Evolutionary conservation across 2,113 vertebrate species (phyloP), one percentile per base, ranked within the genome.

Genomic region (Gambusia affinis): DNA sequence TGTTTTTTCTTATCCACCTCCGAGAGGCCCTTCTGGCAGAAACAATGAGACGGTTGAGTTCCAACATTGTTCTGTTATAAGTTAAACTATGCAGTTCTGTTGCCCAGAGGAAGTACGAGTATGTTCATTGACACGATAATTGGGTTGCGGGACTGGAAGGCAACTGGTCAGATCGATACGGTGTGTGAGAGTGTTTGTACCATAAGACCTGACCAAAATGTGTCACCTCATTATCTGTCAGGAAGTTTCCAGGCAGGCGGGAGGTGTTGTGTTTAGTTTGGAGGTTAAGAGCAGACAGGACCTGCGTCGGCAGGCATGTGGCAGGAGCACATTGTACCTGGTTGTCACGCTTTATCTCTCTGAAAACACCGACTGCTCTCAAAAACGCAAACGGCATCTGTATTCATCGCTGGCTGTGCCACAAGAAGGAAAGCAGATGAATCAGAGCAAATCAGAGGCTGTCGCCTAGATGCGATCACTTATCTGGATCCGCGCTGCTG

Each of bases 1-100:
- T 90, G 66, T 91, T 89, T 3, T 35, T 69, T 27, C 89, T 93
- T 92, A 92, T 92, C 91, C 89, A 30, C 39, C 70, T 79, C 76
- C 63, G 74, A 57, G 90, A 89, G 85, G 42, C 70, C 17, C 81
- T 85, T 72, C 80, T 66, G 68, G 37, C 64, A 76, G 78, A 81
- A 85, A 84, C 78, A 88, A 82, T 80, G 71, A 2, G 80, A 11
- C 33, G 11, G 10, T 37, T 67, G 1, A 12, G 67, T 72, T 85
- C 70, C 72, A 80, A 73, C 76, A 84, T 85, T 88, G 72, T 80
- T 87, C 84, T 81, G 75, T 30, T 54, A 44, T 35, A 28, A 78
- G 61, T 77, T 68, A n/a, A 86, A 85, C 47, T 71, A 51, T 31
- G 24, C 66, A 42, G 47, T 24, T 2, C 4, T 27, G 17, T 61